Evolutionary conservation across 2,888 invertebrate species (phyloP), one percentile per base, ranked within the genome.

Genomic region (Coleophora deauratella): DNA sequence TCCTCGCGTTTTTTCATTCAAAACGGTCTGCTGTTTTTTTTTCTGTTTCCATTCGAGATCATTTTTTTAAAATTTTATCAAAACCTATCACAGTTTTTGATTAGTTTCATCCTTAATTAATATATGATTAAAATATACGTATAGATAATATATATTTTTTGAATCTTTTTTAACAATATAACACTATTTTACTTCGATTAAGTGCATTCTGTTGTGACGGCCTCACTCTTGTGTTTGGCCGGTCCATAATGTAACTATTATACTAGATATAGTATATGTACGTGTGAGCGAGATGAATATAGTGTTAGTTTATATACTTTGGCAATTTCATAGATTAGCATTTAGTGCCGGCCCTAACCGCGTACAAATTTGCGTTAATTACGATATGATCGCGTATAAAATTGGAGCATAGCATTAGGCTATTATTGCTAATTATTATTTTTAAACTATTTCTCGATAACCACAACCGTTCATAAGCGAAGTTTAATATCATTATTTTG

Each of bases 51-150:
- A 54, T 57, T 41, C 43, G 35, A 52, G 59, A 52, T 66, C 57
- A 61, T 61, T 60, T 72, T 70, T 77, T 81, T 81, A 82, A 84
- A 84, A 79, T 79, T 82, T 79, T 85, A 84, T 84, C 84, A 85
- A 85, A 85, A 85, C 85, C 82, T 85, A 85, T 85, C 85, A 85
- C 85, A 84, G 85, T 85, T 84, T 82, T 79, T 81, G 85, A 85
- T 81, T 85, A 85, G 80, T 85, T 80, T 79, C 81, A 76, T 76
- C 66, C 82, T 85, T 82, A 85, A 80, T 78, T 82, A 84, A 82
- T 85, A 85, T 80, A 75, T 78, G 82, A 74, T 81, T 85, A 82
- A 81, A 84, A 85, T 84, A 85, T 82, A 82, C 73, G 77, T 84
- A 82, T 82, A 81, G 76, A 77, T 78, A 78, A 80, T 85, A 72